phyloP scores from a whole-genome alignment of 2,113 vertebrate species.

The Stomatorhinus ivindoensis region DNA sequence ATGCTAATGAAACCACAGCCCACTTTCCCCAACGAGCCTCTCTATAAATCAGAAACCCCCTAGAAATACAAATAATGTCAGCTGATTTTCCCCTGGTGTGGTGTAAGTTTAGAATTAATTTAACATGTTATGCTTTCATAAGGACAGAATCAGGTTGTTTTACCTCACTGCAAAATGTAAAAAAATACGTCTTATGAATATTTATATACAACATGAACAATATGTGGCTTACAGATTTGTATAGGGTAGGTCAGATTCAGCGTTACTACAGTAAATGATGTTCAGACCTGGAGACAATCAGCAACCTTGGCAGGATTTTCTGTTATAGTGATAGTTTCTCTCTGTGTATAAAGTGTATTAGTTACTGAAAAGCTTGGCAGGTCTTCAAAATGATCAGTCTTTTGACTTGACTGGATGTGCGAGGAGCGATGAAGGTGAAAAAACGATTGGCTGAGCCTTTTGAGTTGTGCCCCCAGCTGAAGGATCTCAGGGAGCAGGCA shows the following conservation, averaged over 20 bases:
- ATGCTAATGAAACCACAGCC: not conserved
- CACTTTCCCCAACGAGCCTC: not conserved
- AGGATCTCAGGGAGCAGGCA: not conserved
- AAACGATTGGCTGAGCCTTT: not conserved
- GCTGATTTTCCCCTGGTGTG: not conserved
- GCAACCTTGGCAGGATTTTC: not conserved
- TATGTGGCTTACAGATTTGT: not conserved
- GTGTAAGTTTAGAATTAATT: not conserved
- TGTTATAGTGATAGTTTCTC: not conserved
- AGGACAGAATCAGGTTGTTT: not conserved
- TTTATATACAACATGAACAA: not conserved
- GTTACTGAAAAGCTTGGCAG: not conserved
- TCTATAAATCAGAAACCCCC: not conserved
- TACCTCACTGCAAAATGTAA: conserved; percentile 25
- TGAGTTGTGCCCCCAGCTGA: not conserved
- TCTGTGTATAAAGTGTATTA: not conserved
- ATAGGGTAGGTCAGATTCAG: not conserved
- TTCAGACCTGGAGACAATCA: not conserved
- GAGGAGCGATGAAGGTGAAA: not conserved
- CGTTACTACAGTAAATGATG: not conserved
- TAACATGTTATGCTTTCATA: not conserved
- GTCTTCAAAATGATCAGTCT: not conserved
- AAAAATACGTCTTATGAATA: conserved; percentile 21
- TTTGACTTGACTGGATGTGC: not conserved
- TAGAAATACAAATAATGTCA: not conserved